phyloP scores from a whole-genome alignment of 2,888 invertebrate genomes.

The Noctuana brunneofusca region DNA sequence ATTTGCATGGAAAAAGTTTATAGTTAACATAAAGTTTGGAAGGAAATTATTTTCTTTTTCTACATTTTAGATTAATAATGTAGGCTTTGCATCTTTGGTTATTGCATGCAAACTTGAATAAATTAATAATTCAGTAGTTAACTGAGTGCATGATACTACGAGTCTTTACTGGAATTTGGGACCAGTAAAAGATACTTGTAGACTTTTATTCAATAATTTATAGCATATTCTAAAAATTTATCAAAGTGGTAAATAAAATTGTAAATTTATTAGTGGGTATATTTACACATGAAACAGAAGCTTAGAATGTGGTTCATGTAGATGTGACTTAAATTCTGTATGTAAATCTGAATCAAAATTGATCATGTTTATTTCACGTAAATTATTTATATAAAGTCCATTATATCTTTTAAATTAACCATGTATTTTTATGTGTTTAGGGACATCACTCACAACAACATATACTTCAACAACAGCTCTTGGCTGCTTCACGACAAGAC shows the following conservation, averaged over 20 bases:
- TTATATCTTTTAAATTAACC: neutral
- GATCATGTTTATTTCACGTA: neutral
- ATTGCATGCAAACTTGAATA: constrained; percentile 26
- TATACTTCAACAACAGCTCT: constrained; percentile 78
- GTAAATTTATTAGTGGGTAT: neutral
- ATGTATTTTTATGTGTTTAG: constrained; percentile 48
- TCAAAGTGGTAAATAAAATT: neutral
- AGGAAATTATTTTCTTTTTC: neutral
- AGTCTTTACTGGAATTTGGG: constrained; percentile 6
- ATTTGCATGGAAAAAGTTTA: constrained; percentile 27
- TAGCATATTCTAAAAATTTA: neutral
- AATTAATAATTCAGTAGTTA: constrained; percentile 15
- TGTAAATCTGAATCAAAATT: neutral
- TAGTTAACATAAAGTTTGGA: neutral
- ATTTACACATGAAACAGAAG: constrained; percentile 14
- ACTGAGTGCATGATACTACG: constrained; percentile 23
- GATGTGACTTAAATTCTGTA: neutral
- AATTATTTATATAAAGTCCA: neutral
- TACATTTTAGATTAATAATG: neutral
- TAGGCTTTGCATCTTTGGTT: neutral
- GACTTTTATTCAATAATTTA: neutral
- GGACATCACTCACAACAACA: constrained; percentile 80
- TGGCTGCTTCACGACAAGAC: constrained; percentile 67
- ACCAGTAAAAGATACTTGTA: neutral
- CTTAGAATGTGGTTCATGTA: neutral